A percentile compares a stretch with the other conserved stretches of the same genome.
Evolutionary conservation across 2,888 invertebrate genomes (phyloP).

Genomic region (Ophion ventricosus): DNA sequence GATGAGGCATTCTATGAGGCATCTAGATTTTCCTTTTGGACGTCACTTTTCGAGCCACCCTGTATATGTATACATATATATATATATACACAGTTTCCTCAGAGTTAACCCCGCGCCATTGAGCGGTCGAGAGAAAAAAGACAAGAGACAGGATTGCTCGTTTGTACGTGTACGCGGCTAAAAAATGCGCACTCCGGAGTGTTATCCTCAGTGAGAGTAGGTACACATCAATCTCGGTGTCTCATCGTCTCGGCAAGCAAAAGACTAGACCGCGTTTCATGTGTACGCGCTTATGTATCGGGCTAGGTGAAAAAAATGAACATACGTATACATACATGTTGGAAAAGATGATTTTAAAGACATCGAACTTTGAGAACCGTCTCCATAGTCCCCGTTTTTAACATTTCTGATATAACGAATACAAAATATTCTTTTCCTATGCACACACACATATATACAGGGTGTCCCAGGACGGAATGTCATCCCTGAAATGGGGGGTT

Average conservation of each 20-base stretch:
- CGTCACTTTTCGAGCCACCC: too few relatives aligned
- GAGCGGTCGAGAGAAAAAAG: conserved; percentile 65
- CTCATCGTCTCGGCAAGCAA: conserved; percentile 8
- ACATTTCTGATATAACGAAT: too few relatives aligned
- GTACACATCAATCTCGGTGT: conserved; percentile 54
- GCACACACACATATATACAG: too few relatives aligned
- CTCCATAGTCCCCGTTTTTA: too few relatives aligned
- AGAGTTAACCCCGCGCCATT: conserved; percentile 66
- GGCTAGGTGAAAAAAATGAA: not conserved
- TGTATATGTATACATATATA: too few relatives aligned
- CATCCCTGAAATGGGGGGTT: too few relatives aligned
- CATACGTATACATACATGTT: not conserved
- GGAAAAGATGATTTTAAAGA: not conserved
- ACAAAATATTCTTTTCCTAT: too few relatives aligned
- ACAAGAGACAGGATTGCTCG: conserved; percentile 47
- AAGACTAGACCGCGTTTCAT: conserved; percentile 4
- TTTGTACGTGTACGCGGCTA: not conserved
- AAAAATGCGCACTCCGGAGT: not conserved
- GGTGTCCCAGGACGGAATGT: too few relatives aligned
- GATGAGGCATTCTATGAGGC: too few relatives aligned
- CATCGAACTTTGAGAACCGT: too few relatives aligned
- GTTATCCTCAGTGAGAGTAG: conserved; percentile 24
- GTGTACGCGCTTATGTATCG: not conserved
- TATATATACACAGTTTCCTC: conserved; percentile 64
- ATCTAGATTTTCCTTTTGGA: too few relatives aligned